A percentile compares a stretch with the other conserved stretches of the same genome.
phyloP scores from a whole-genome alignment of 2,113 vertebrate species.

The Muntiacus muntjak region DNA sequence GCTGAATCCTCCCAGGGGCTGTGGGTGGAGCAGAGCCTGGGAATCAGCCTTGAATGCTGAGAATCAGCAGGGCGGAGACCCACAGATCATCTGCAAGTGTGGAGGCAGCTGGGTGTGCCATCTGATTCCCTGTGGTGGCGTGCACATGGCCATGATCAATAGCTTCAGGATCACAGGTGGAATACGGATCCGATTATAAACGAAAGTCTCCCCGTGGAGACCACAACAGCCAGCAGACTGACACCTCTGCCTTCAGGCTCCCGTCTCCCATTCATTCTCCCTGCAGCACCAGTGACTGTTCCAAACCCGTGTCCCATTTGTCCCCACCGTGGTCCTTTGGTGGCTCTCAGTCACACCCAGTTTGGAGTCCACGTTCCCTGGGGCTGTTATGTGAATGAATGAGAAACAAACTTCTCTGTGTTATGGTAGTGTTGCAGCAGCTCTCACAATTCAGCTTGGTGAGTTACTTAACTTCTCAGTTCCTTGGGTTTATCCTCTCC shows the following conservation, averaged over 20 bases:
- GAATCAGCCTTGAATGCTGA: neutral
- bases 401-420: neutral
- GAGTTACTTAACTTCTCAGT: neutral
- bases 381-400: neutral
- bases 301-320: neutral
- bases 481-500: neutral
- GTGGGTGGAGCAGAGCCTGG: neutral
- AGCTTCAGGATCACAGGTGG: neutral
- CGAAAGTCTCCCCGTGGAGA: fast-evolving
- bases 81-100: neutral
- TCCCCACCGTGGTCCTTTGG: fast-evolving
- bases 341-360: neutral
- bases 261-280: neutral
- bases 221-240: neutral
- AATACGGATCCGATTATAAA: neutral
- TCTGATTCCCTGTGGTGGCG: neutral
- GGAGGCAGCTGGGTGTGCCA: neutral
- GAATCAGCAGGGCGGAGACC: neutral
- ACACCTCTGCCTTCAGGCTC: neutral
- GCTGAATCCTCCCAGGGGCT: neutral
- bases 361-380: neutral
- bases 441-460: neutral
- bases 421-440: neutral
- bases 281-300: neutral
- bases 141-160: neutral